These are phyloP conservation scores for Myiozetetes cayanensis DNA, from an alignment of 2,113 vertebrate genomes.

Conservation along the genomic window DNA sequence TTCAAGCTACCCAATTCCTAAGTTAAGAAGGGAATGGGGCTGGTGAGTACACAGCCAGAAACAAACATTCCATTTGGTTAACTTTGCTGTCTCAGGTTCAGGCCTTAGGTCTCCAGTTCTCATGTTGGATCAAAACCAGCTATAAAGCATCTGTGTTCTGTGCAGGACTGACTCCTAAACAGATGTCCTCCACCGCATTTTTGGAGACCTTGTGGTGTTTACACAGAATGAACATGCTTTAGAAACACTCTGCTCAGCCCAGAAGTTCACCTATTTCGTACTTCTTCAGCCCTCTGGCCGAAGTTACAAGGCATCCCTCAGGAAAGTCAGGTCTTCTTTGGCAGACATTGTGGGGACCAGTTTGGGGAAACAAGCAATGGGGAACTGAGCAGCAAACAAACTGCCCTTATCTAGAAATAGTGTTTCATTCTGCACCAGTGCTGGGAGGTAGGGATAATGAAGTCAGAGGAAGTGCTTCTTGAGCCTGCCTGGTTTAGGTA, in stretches of 20 bases:
- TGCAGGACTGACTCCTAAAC: neutral
- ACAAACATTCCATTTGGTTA: conserved; percentile 56
- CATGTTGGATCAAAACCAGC: neutral
- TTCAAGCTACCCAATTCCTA: conserved; percentile 24
- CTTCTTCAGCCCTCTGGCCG: neutral
- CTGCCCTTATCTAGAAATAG: neutral
- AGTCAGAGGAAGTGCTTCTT: neutral
- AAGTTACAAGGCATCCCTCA: neutral
- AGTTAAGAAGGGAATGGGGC: conserved; percentile 7
- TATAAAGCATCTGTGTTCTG: neutral
- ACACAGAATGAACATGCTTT: neutral
- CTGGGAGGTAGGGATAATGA: neutral
- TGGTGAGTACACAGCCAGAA: neutral
- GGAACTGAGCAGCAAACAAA: neutral
- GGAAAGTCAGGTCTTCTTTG: neutral
- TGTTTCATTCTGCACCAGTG: neutral
- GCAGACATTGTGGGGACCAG: neutral
- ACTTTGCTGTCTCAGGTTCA: conserved; percentile 29
- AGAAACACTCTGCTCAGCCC: neutral
- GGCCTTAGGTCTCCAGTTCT: neutral
- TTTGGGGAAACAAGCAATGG: neutral
- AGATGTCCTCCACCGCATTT: neutral
- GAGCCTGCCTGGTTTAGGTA: neutral
- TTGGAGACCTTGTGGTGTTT: neutral
- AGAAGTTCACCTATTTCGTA: neutral